A percentile compares a stretch with the other conserved stretches of the same genome.
Evolutionary conservation across 2,113 vertebrate species (phyloP).

Genomic region (Vombatus ursinus): DNA sequence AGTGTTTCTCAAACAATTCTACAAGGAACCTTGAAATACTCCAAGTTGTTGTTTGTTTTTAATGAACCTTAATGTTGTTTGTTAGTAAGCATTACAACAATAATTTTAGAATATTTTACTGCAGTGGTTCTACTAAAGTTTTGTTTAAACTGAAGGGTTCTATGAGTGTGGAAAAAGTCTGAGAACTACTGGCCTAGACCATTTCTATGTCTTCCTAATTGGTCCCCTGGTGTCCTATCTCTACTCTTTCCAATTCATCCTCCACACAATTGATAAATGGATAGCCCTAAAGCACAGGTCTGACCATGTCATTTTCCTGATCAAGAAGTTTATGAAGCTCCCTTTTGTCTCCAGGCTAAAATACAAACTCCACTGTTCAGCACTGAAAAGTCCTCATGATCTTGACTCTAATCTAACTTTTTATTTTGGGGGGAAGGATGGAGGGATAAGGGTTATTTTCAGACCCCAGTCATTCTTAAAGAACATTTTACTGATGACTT

Average conservation of each 20-base stretch:
- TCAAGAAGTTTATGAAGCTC: neutral
- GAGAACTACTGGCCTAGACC: neutral
- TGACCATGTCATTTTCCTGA: neutral
- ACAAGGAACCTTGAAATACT: neutral
- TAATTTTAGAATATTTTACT: neutral
- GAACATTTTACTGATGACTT: neutral
- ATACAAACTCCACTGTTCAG: neutral
- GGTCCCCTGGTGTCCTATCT: neutral
- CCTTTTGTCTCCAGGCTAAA: neutral
- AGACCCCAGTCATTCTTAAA: neutral
- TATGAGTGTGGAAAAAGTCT: neutral
- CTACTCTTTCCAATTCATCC: neutral
- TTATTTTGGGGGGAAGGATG: neutral
- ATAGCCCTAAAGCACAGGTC: neutral
- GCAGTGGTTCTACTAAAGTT: neutral
- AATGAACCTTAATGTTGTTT: neutral
- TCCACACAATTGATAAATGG: neutral
- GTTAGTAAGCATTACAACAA: neutral
- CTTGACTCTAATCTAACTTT: neutral
- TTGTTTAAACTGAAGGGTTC: neutral
- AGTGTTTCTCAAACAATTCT: too few relatives aligned
- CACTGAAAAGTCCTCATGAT: neutral
- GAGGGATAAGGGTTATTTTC: neutral
- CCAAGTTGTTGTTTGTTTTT: neutral
- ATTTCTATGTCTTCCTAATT: neutral